Base-by-base conservation (phyloP, 1,140 invertebrate genomes). In the Hyles vespertilio region DNA sequence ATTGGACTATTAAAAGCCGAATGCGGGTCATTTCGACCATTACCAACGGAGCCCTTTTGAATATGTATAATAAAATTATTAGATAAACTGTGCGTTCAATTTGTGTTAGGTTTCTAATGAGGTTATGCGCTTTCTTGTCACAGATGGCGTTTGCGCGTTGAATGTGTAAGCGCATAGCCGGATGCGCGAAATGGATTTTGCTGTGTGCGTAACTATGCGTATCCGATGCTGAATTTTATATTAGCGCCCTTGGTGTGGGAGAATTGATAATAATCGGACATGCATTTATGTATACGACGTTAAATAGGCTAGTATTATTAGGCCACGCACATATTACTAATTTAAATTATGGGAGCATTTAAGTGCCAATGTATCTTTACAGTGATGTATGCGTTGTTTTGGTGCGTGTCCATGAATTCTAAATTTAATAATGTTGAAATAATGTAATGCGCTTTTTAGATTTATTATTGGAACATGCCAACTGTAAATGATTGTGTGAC, bases 61-160 rank as follows among this genome's bases (percentile, higher is more conserved):
- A 89, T 89, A 87, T 86, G 86, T 89, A 89, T 87, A 89, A 79
- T 86, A 87, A 84, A 81, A 87, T 89, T 89, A 89, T 87, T 89
- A 86, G 83, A 87, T 88, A 80, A 81, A 84, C 69, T 81, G 75
- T 67, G 69, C 66, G 70, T 70, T 84, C 83, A 87, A 84, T 86
- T 87, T 89, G 85, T 82, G 84, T 83, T 74, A 81, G 82, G 76
- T 83, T 85, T 84, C 79, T 89, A 89, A 89, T 89, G 78, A 84
- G 85, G 86, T 85, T 89, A 84, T 89, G 84, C 75, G 84, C 86
- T 87, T 87, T 83, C 84, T 84, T 84, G 84, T 87, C 86, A 87
- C 84, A 89, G 79, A 77, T 84, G 72, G 70, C 69, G 69, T 59
- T 72, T 71, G 73, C 67, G 70, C 48, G 69, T 65, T 77, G 84